A percentile compares a stretch with the other conserved stretches of the same genome.
Evolutionary conservation across 1,140 invertebrate genomes (phyloP).

Genomic region (Epicauta chinensis): DNA sequence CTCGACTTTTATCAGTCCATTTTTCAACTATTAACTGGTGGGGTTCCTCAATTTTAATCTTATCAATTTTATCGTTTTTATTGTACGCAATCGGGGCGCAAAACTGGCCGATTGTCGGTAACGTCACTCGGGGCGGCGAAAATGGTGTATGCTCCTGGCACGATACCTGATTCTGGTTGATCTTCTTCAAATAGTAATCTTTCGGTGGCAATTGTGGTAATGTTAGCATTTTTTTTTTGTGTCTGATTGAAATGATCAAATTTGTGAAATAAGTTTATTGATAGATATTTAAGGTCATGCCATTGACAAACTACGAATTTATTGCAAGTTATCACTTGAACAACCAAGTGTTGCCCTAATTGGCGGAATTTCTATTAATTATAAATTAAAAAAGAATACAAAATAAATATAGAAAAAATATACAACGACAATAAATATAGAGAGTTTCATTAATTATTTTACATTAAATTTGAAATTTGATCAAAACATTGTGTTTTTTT

Average conservation of each 20-base stretch:
- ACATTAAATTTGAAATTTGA: no score
- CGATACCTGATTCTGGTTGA: conserved; percentile 22
- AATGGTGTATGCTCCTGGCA: conserved; percentile 31
- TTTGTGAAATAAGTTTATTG: conserved; percentile 16
- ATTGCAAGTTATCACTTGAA: neutral
- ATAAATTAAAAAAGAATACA: no score
- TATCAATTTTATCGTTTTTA: conserved; percentile 23
- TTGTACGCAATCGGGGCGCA: conserved; percentile 29
- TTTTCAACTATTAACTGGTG: conserved; percentile 26
- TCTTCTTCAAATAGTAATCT: conserved; percentile 31
- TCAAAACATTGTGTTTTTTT: no score
- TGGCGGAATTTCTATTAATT: no score
- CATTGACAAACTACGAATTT: conserved; percentile 24
- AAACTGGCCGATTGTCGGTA: conserved; percentile 29
- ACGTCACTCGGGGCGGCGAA: conserved; percentile 29
- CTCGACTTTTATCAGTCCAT: conserved; percentile 42
- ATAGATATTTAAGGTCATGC: conserved; percentile 26
- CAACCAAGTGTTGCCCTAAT: no score
- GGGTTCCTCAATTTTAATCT: conserved; percentile 4
- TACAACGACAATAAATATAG: no score
- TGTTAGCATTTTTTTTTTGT: conserved; percentile 29
- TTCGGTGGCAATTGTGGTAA: conserved; percentile 33
- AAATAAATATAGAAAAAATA: no score
- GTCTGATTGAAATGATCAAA: neutral
- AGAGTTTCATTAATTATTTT: no score